phyloP scores from a whole-genome alignment of 2,113 vertebrate genomes.

The Phylloscopus whistleri region DNA sequence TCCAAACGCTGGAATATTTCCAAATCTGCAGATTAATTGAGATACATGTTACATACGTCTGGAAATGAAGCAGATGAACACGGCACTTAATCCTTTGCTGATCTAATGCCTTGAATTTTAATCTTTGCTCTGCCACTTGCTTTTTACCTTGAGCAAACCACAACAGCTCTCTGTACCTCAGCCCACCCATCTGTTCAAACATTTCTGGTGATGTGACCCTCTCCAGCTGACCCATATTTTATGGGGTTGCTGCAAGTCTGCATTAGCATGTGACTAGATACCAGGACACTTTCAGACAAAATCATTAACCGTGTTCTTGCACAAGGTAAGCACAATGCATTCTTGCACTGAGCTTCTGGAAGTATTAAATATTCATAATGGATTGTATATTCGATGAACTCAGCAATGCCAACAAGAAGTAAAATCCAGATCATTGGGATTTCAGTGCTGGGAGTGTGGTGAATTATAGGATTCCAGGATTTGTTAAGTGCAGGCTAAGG shows the following conservation, averaged over 20 bases:
- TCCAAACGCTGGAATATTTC: neutral
- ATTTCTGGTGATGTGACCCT: neutral
- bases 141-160: slow-evolving; percentile 37
- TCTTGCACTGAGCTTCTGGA: neutral
- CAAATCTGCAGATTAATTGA: slow-evolving; percentile 13
- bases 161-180: neutral
- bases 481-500: neutral
- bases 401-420: neutral
- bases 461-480: neutral
- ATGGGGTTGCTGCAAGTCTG: neutral
- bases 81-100: neutral
- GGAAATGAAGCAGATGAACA: slow-evolving; percentile 34
- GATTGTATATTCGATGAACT: neutral
- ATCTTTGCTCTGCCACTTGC: slow-evolving; percentile 7
- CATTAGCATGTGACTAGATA: neutral
- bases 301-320: neutral
- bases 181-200: slow-evolving; percentile 29
- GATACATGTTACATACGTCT: neutral
- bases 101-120: slow-evolving; percentile 55
- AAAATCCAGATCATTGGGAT: neutral
- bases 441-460: neutral
- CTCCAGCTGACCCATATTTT: slow-evolving; percentile 23
- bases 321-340: neutral
- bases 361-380: neutral
- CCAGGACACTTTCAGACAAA: neutral